Evolutionary conservation across 2,888 invertebrate genomes (phyloP).

Genomic region (Apantesis nais): DNA sequence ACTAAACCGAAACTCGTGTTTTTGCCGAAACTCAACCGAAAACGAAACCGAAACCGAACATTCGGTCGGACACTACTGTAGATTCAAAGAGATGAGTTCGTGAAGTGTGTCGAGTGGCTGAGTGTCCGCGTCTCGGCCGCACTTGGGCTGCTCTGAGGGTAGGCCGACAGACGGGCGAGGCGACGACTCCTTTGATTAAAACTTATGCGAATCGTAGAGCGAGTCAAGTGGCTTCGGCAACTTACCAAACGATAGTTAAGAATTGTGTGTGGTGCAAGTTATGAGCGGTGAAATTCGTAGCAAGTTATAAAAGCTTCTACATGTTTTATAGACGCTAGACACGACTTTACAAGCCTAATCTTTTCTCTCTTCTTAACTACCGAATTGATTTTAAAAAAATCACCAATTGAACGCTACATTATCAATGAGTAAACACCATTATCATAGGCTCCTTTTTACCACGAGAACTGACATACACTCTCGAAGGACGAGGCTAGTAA

Average conservation of each 20-base stretch:
- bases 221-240: conserved; percentile 62
- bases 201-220: conserved; percentile 72
- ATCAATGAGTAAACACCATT: no score
- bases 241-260: conserved; percentile 53
- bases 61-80: no score
- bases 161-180: conserved; percentile 1
- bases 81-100: conserved; percentile 44
- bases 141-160: conserved; percentile 1
- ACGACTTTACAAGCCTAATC: background rate
- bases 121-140: conserved; percentile 23
- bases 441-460: no score
- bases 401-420: no score
- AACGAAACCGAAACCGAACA: no score
- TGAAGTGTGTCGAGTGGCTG: conserved; percentile 49
- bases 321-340: background rate
- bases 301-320: background rate
- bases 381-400: no score
- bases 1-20: no score
- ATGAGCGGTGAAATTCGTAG: background rate
- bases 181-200: conserved; percentile 75
- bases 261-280: conserved; percentile 18
- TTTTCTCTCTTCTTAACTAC: no score
- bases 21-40: no score
- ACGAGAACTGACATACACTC: no score
- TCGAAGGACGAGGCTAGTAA: no score